Evolutionary conservation across 1,140 invertebrate genomes (phyloP).

Genomic region (Drosophila asahinai): DNA sequence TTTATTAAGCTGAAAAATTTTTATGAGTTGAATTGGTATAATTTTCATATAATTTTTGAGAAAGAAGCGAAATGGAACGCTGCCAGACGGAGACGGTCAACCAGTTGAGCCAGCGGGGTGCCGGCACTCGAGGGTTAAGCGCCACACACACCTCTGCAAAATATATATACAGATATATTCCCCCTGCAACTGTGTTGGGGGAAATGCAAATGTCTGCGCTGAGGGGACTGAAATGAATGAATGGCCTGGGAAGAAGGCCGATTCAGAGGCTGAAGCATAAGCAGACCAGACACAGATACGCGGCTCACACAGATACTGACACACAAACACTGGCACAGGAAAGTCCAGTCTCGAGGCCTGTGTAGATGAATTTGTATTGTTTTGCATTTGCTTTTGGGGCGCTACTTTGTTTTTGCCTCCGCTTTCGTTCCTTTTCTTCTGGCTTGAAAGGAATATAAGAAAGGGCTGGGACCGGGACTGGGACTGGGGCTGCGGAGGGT

Average conservation of each 20-base stretch:
- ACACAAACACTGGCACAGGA: conserved; percentile 20
- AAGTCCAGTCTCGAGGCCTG: conserved; percentile 45
- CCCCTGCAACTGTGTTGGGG: conserved; percentile 18
- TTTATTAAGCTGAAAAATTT: conserved; percentile 83
- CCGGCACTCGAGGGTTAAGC: conserved; percentile 51
- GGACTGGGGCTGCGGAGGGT: background rate
- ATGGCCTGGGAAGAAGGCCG: conserved; percentile 43
- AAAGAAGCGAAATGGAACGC: conserved; percentile 77
- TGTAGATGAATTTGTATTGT: conserved; percentile 82
- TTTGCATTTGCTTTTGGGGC: conserved; percentile 83
- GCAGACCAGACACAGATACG: conserved; percentile 19
- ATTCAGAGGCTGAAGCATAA: conserved; percentile 15
- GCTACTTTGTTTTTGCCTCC: conserved; percentile 76
- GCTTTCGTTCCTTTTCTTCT: conserved; percentile 53
- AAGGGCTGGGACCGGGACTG: background rate
- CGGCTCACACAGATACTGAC: conserved; percentile 40
- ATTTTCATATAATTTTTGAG: conserved; percentile 84
- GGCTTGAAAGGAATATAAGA: conserved; percentile 41
- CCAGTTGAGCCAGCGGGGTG: conserved; percentile 67
- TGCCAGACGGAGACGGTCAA: conserved; percentile 54
- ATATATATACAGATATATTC: conserved; percentile 29
- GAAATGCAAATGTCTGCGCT: conserved; percentile 73
- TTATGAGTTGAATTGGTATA: conserved; percentile 84
- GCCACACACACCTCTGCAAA: conserved; percentile 57
- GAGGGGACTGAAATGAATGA: conserved; percentile 37